phyloP scores from a whole-genome alignment of 2,888 invertebrate species.

The Drosophila macrospina region DNA sequence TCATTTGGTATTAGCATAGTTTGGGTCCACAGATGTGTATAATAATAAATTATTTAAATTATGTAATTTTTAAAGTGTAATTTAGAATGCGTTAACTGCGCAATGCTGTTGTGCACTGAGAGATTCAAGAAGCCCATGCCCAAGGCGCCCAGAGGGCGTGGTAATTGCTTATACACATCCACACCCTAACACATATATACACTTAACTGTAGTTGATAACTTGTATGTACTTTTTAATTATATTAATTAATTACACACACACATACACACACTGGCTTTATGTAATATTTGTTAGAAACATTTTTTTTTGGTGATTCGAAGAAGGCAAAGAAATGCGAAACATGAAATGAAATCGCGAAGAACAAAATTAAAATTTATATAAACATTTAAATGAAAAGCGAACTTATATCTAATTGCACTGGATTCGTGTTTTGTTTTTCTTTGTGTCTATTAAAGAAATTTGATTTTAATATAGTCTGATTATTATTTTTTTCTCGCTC shows the following conservation, averaged over 20 bases:
- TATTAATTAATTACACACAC: conserved; percentile 67
- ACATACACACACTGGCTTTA: conserved; percentile 56
- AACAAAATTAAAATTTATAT: conserved; percentile 11
- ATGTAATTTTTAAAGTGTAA: conserved; percentile 62
- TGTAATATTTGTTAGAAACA: conserved; percentile 51
- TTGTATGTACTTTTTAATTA: conserved; percentile 74
- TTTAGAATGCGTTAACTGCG: conserved; percentile 33
- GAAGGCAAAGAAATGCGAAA: conserved; percentile 19
- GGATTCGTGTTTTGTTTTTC: conserved; percentile 38
- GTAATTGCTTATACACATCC: conserved; percentile 34
- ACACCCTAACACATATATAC: conserved; percentile 8
- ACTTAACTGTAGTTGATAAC: conserved; percentile 64
- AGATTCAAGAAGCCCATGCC: conserved; percentile 37
- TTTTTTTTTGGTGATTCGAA: conserved; percentile 33
- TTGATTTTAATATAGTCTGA: conserved; percentile 58
- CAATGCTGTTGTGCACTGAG: conserved; percentile 36
- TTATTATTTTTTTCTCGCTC: conserved; percentile 52
- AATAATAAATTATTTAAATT: conserved; percentile 62
- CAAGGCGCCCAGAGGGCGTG: conserved; percentile 26
- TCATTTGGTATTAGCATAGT: conserved; percentile 35
- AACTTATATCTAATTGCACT: conserved; percentile 8
- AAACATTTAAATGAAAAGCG: conserved; percentile 41
- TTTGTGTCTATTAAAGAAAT: conserved; percentile 37
- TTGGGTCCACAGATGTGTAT: conserved; percentile 57
- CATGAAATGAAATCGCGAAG: conserved; percentile 16